These are phyloP conservation scores for Orestias chungarensis DNA, from an alignment of 2,797 vertebrate species.

Conservation along the genomic window DNA sequence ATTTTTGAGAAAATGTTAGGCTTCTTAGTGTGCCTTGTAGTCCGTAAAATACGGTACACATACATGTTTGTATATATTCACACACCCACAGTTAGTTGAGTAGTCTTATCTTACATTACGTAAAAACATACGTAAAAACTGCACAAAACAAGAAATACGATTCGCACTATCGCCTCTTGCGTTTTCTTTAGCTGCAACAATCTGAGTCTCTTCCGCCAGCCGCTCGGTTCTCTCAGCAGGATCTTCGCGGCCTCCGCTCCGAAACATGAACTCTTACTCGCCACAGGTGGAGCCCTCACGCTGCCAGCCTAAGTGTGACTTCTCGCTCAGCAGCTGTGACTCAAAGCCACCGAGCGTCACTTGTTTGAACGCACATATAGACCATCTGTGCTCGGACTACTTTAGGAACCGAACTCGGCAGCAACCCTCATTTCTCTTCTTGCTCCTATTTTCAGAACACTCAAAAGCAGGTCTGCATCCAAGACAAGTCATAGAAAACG, in stretches of 20 bases:
- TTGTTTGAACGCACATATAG: background rate
- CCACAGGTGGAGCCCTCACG: constrained; percentile 43
- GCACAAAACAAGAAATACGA: too few relatives aligned
- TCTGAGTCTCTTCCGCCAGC: background rate
- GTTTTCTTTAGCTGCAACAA: too few relatives aligned
- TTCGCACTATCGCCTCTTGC: too few relatives aligned
- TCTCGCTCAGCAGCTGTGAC: constrained; percentile 36
- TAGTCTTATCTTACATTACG: too few relatives aligned
- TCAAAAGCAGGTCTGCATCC: background rate
- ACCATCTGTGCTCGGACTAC: constrained; percentile 4
- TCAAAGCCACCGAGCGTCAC: constrained; percentile 19
- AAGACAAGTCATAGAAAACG: constrained; percentile 3
- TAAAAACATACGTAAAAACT: too few relatives aligned
- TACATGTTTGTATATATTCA: too few relatives aligned
- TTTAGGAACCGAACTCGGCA: constrained; percentile 1
- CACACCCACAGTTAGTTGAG: too few relatives aligned
- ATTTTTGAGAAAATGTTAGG: too few relatives aligned
- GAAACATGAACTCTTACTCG: constrained; percentile 12
- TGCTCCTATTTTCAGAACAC: constrained; percentile 1
- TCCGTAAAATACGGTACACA: too few relatives aligned
- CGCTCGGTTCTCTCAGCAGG: constrained; percentile 6
- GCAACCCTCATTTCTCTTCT: background rate
- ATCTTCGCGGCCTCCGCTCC: constrained; percentile 1
- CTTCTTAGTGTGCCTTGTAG: too few relatives aligned
- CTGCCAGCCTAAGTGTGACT: constrained; percentile 30